These are phyloP conservation scores for Arnoldichthys spilopterus DNA, from an alignment of 2,797 vertebrate species.

Conservation along the genomic window DNA sequence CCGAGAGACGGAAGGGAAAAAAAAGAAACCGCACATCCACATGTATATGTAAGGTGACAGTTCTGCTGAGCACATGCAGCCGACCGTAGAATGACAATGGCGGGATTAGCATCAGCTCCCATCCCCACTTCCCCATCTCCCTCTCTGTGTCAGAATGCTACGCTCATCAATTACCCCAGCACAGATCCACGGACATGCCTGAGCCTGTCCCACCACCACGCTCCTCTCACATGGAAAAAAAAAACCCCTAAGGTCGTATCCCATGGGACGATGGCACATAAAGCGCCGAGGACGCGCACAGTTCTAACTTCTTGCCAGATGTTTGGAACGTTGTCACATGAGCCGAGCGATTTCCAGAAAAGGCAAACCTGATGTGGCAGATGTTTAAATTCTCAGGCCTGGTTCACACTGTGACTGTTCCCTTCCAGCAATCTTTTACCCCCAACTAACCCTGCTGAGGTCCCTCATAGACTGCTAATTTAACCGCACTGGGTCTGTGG, in stretches of 20 bases:
- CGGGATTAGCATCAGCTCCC: conserved; percentile 42
- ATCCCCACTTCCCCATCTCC: conserved; percentile 44
- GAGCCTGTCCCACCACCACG: conserved; percentile 21
- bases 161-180: conserved; percentile 43
- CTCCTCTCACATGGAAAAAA: conserved; percentile 34
- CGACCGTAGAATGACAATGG: conserved; percentile 43
- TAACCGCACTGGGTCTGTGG: no score
- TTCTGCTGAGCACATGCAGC: conserved; percentile 54
- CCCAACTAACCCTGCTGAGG: no score
- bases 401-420: no score
- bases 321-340: no score
- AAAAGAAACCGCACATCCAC: not conserved
- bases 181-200: conserved; percentile 34
- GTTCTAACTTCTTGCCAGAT: not conserved
- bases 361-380: no score
- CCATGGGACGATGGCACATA: conserved; percentile 35
- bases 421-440: no score
- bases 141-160: conserved; percentile 42
- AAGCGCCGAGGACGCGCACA: not conserved
- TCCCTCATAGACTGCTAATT: no score
- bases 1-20: not conserved
- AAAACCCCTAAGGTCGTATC: conserved; percentile 31
- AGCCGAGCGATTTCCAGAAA: no score
- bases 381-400: no score
- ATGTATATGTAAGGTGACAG: conserved; percentile 48